Evolutionary conservation across 2,797 vertebrate species (phyloP).

Genomic region (Ataeniobius toweri): DNA sequence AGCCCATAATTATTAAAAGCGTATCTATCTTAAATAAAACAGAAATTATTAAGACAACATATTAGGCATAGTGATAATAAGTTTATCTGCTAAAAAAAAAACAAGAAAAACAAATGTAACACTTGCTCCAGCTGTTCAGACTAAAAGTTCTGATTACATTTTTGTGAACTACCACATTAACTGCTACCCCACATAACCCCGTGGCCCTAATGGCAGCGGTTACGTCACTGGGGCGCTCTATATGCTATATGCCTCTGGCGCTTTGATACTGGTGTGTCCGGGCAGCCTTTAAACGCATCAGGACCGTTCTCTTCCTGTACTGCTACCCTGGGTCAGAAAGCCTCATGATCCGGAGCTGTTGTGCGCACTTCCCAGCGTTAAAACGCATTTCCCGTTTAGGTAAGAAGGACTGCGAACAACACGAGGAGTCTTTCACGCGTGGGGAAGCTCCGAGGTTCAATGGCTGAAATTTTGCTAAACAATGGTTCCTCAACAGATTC

Average conservation of each 20-base stretch:
- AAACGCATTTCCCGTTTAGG: constrained; percentile 66
- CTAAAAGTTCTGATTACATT: neutral
- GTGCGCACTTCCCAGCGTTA: constrained; percentile 48
- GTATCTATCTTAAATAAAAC: neutral
- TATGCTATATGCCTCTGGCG: neutral
- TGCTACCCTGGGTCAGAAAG: neutral
- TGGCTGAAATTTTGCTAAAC: neutral
- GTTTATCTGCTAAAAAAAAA: neutral
- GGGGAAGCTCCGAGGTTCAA: constrained; percentile 15
- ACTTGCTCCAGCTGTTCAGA: neutral
- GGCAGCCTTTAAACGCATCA: constrained; percentile 53
- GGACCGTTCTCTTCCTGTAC: constrained; percentile 14
- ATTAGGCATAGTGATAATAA: neutral
- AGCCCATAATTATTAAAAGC: too few species aligned
- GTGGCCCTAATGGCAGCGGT: neutral
- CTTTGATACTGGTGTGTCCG: constrained; percentile 24
- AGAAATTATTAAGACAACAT: neutral
- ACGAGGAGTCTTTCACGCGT: neutral
- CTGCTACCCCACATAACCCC: neutral
- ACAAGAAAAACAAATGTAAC: neutral
- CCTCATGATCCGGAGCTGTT: constrained; percentile 60
- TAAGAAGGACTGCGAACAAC: constrained; percentile 64
- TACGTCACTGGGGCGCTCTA: neutral
- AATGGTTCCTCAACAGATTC: constrained; percentile 57
- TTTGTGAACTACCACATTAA: neutral